Percentiles rank a stretch among this genome's conserved stretches.
phyloP scores from a whole-genome alignment of 1,140 invertebrate species.

The Anadara kagoshimensis region DNA sequence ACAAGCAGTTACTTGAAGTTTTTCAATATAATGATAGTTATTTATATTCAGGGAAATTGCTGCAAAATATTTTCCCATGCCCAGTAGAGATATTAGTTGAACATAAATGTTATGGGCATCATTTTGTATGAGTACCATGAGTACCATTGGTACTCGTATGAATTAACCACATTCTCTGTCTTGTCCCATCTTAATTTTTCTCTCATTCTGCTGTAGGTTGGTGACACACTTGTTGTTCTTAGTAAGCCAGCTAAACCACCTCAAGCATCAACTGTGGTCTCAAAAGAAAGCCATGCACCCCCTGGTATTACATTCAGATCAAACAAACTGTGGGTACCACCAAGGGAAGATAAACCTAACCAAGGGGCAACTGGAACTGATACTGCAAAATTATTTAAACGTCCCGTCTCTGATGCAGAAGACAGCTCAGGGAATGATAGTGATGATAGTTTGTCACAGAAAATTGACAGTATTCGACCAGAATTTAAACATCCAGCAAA shows the following conservation, averaged over 20 bases:
- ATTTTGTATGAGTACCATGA: too few relatives aligned
- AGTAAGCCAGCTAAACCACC: slow-evolving; percentile 72
- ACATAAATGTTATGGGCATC: too few relatives aligned
- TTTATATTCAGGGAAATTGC: too few relatives aligned
- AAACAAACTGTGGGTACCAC: slow-evolving; percentile 32
- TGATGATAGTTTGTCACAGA: slow-evolving; percentile 20
- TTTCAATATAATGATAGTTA: too few relatives aligned
- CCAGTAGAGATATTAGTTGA: too few relatives aligned
- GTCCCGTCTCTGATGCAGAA: slow-evolving; percentile 7
- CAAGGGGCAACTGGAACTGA: neutral
- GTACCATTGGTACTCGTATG: too few relatives aligned
- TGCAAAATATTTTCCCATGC: too few relatives aligned
- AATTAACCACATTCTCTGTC: neutral
- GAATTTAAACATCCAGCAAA: slow-evolving; percentile 37
- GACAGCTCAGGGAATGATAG: slow-evolving; percentile 43
- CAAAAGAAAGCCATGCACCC: too few relatives aligned
- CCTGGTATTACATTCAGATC: too few relatives aligned
- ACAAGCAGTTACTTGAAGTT: too few relatives aligned
- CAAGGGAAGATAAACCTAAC: slow-evolving; percentile 18
- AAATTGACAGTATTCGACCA: slow-evolving; percentile 6
- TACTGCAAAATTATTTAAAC: too few relatives aligned
- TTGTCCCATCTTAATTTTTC: neutral
- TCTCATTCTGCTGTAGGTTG: slow-evolving; percentile 71
- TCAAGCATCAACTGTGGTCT: neutral
- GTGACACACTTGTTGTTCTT: slow-evolving; percentile 80